Base-by-base conservation (phyloP, 2,113 vertebrate genomes). In the Pogonocichla stellata region DNA sequence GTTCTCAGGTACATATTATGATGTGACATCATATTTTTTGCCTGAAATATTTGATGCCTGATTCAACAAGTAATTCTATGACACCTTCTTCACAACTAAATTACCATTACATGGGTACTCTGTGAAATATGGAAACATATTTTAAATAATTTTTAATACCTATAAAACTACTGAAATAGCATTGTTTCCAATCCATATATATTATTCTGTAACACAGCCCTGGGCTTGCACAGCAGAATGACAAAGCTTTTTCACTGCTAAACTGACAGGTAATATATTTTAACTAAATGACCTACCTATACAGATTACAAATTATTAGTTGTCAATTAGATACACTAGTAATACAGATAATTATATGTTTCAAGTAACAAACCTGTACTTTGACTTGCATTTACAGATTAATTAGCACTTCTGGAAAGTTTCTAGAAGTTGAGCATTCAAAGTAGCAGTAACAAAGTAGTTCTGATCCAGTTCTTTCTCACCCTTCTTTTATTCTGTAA, bases 331-430 rank as follows among this genome's bases (percentile, higher is more conserved):
- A 92, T 67, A 91, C 71, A 93, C 51, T 92, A 60, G 45, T 66
- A 92, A 96, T 95, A 92, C 50, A 89, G 54, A 61, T 94, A 97
- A 96, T 97, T 95, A 83, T 22, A 92, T 88, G 50, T 95, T 97
- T 80, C 85, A 92, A 90, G 54, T 67, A 97, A 93, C 10, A 80
- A 64, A 94, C 54, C 65, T 91, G 22, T 88, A 97, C 80, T 89
- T 93, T 90, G 86, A 93, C 94, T 92, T 82, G 34, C 89, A 88
- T 88, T 96, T 95, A 91, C 51, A 95, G 81, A 72, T 54, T 98
- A 97, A 97, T 97, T 95, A 97, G 84, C 34, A 80, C 78, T 97
- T 95, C 94, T 91, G 84, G 92, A 77, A 97, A 96, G 95, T 92
- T 94, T 93, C 94, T 95, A 84, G 38, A 71, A 97, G 96, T 42